phyloP scores from a whole-genome alignment of 2,797 vertebrate genomes.

The Enteromius fasciolatus region DNA sequence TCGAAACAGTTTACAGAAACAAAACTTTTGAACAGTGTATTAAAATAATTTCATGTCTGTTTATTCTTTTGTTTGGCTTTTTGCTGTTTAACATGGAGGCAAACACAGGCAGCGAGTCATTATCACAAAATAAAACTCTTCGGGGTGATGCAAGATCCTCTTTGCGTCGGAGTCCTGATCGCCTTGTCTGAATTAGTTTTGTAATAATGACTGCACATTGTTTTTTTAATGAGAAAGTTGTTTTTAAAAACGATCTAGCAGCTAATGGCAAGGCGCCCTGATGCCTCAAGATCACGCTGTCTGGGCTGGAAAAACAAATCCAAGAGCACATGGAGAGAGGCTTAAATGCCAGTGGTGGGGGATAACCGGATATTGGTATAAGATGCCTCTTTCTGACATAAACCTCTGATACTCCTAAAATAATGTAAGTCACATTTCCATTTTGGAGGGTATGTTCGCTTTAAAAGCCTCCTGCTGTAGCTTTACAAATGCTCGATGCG shows the following conservation, averaged over 20 bases:
- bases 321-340: slow-evolving; percentile 17
- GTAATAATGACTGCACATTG: slow-evolving; percentile 29
- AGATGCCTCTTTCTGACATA: slow-evolving; percentile 39
- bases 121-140: slow-evolving; percentile 21
- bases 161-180: background rate
- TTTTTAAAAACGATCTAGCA: background rate
- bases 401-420: slow-evolving; percentile 40
- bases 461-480: slow-evolving; percentile 34
- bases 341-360: slow-evolving; percentile 35
- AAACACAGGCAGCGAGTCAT: background rate
- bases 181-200: background rate
- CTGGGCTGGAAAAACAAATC: slow-evolving; percentile 43
- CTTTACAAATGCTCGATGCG: slow-evolving; percentile 36
- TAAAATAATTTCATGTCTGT: background rate
- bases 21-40: background rate
- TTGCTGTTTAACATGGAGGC: background rate
- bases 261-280: slow-evolving; percentile 11
- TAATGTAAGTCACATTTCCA: slow-evolving; percentile 46
- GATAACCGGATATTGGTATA: slow-evolving; percentile 51
- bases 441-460: slow-evolving; percentile 46
- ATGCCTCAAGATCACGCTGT: slow-evolving; percentile 34
- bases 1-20: background rate
- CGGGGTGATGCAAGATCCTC: slow-evolving; percentile 11
- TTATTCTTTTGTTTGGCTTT: background rate
- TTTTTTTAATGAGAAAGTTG: slow-evolving; percentile 21